Evolutionary conservation across 2,888 invertebrate genomes (phyloP), one percentile per base, ranked within the genome.

Genomic region (Andrena praecox): DNA sequence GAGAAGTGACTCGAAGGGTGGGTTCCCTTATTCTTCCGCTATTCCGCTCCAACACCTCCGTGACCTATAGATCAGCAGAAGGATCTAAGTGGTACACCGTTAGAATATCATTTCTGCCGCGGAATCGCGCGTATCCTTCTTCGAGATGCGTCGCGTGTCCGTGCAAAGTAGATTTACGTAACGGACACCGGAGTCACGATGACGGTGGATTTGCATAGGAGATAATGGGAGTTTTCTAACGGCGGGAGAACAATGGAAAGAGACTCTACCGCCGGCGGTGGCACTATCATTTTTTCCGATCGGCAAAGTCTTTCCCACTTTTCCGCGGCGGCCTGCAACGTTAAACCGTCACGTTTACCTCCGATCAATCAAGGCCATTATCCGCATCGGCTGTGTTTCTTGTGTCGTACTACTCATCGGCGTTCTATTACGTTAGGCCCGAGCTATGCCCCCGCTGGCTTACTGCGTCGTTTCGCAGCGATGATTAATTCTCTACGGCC

Each of bases 381-480:
- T 87, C 89, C 81, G 72, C 80, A 81, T 71, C 80, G 35, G 62
- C 70, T 42, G 82, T 62, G 31, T 83, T 87, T 83, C 89, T 89
- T 89, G 72, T 71, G 59, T 60, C 76, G 74, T 73, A 81, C 85
- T 78, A 87, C 85, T 87, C 87, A 89, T 87, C 87, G 87, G 52
- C 79, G 79, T 73, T 67, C 87, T 87, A 89, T 87, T 85, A 87
- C 89, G 89, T 81, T 89, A 87, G 89, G 70, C 50, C 71, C 63
- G 56, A 86, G 79, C 85, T 73, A 85, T 77, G 89, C 78, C 74
- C 78, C 56, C 56, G 56, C 56, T 71, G 77, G 71, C 72, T 87
- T 89, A 89, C 88, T 84, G 88, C 88, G 89, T 84, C 84, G 89
- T 89, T 89, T 89, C 87, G 83, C 80, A 80, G 60, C 80, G 84